Evolutionary conservation across 2,797 vertebrate species (phyloP).

Genomic region (Mallotus villosus): DNA sequence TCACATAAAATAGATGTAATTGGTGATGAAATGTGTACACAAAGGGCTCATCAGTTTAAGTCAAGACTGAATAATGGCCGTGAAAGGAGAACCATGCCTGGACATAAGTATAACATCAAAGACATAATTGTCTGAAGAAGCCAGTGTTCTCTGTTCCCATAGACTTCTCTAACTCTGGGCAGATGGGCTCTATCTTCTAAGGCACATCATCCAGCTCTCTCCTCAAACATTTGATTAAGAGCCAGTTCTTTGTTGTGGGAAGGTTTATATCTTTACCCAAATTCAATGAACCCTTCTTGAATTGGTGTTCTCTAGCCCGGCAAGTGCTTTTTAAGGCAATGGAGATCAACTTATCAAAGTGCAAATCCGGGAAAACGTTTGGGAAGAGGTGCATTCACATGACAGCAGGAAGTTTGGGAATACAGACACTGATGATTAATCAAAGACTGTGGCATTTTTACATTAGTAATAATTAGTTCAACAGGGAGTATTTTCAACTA

Average conservation of each 20-base stretch:
- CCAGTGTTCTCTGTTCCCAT: conserved; percentile 19
- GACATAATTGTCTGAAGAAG: conserved; percentile 52
- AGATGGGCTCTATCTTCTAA: conserved; percentile 44
- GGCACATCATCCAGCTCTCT: conserved; percentile 24
- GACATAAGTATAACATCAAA: conserved; percentile 63
- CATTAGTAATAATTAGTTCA: conserved; percentile 3
- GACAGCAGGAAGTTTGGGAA: conserved; percentile 30
- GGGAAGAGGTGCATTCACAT: conserved; percentile 25
- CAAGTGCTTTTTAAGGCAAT: conserved; percentile 14
- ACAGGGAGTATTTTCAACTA: conserved; percentile 20
- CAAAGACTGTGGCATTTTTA: conserved; percentile 16
- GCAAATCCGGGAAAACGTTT: conserved; percentile 2
- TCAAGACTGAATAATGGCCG: conserved; percentile 45
- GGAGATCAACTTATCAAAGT: conserved; percentile 23
- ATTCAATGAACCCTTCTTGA: conserved; percentile 26
- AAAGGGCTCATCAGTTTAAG: conserved; percentile 52
- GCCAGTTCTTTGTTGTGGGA: conserved; percentile 30
- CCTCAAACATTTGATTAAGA: conserved; percentile 14
- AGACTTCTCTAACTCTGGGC: conserved; percentile 52
- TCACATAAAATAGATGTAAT: conserved; percentile 39
- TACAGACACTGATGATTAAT: conserved; percentile 27
- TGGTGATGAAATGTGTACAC: conserved; percentile 49
- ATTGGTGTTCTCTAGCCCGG: conserved; percentile 14
- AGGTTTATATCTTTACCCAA: conserved; percentile 25
- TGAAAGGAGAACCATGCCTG: conserved; percentile 49